phyloP scores from a whole-genome alignment of 2,797 vertebrate genomes.

The Phalloptychus januarius region DNA sequence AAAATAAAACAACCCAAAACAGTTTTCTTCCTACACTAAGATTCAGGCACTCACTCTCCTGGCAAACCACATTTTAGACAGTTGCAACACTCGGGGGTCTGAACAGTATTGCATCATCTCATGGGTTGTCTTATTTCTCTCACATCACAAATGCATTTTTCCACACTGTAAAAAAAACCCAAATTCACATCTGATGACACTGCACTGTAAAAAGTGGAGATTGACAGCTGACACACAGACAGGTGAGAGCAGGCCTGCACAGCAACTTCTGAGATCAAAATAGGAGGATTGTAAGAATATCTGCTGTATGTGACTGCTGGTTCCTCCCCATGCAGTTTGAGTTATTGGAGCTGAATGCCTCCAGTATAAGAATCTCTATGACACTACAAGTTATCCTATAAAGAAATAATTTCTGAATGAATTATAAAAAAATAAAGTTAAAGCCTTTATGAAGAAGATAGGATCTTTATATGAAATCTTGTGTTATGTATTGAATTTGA shows the following conservation, averaged over 20 bases:
- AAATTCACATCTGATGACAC: neutral
- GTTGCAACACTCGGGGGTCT: neutral
- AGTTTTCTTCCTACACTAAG: neutral
- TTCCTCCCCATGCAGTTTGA: neutral
- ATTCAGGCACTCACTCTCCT: neutral
- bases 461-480: neutral
- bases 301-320: neutral
- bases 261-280: neutral
- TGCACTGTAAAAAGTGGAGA: neutral
- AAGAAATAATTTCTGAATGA: neutral
- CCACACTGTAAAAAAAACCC: neutral
- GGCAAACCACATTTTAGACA: neutral
- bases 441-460: neutral
- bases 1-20: neutral
- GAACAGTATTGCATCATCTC: neutral
- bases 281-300: conserved; percentile 1
- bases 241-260: neutral
- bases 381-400: neutral
- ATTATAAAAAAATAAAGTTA: no score
- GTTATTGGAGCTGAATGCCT: neutral
- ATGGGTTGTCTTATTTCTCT: neutral
- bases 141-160: conserved; percentile 2
- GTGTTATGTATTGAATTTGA: neutral
- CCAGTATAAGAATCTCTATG: neutral
- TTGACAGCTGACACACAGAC: neutral